Evolutionary conservation across 2,797 vertebrate species (phyloP).

Genomic region (Masticophis lateralis): DNA sequence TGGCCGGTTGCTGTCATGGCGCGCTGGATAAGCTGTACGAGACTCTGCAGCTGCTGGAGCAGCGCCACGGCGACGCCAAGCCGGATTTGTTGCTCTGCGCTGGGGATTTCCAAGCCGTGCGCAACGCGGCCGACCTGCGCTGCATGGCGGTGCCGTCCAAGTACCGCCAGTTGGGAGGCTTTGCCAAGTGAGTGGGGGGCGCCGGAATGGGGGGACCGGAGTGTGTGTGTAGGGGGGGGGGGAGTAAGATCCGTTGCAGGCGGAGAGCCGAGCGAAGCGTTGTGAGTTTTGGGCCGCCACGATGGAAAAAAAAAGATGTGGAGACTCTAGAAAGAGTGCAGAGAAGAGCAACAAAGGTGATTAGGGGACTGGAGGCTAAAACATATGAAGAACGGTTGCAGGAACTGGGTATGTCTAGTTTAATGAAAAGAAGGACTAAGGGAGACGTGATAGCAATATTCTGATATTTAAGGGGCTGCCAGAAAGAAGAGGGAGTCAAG

Average conservation of each 20-base stretch:
- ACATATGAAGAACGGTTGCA: too few species aligned
- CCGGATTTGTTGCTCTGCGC: conserved; percentile 91
- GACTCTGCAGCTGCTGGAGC: conserved; percentile 85
- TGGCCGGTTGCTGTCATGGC: conserved; percentile 95
- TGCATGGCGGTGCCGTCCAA: conserved; percentile 95
- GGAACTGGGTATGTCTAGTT: neutral
- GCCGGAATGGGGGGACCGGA: neutral
- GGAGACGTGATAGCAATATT: too few species aligned
- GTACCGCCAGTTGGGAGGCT: conserved; percentile 92
- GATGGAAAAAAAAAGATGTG: too few species aligned
- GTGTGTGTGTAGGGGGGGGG: neutral
- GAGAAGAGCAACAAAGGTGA: too few species aligned
- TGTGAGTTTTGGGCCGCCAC: neutral
- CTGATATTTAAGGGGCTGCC: too few species aligned
- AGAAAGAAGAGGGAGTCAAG: too few species aligned
- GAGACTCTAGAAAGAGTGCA: too few species aligned
- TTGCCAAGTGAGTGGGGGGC: conserved; percentile 52
- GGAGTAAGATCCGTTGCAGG: neutral
- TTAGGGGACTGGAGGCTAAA: too few species aligned
- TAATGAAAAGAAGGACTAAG: too few species aligned
- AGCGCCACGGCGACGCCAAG: conserved; percentile 72
- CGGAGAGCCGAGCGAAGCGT: neutral
- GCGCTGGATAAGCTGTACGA: conserved; percentile 97
- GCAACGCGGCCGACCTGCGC: conserved; percentile 91
- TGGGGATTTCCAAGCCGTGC: conserved; percentile 95